Evolutionary conservation across 2,797 vertebrate species (phyloP), one percentile per base, ranked within the genome.

Genomic region (Labroides dimidiatus): DNA sequence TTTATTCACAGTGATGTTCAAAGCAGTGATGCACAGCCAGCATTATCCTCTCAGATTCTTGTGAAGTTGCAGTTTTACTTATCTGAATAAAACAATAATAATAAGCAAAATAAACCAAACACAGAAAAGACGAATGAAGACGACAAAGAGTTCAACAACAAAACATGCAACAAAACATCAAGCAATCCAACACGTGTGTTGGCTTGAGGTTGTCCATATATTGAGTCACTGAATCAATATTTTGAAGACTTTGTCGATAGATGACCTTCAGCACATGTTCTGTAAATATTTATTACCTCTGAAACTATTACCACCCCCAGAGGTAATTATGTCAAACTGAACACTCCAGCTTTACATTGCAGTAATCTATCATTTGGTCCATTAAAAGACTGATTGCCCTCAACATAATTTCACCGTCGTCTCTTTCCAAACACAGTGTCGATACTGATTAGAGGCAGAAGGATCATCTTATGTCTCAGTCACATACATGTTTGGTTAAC

Each of bases 391-490:
- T 68, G 55, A 84, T 80, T 84, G 62, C 55, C 59, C 61, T 74
- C 15, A 57, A 72, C 27, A 56, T 75, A 30, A 82, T 85, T 77
- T 72, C 71, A 69, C 70, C 59, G 58, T 56, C 11, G 21, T 61
- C 42, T 65, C 68, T 72, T 47, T 63, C n/a, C n/a, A n/a, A n/a
- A n/a, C n/a, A n/a, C n/a, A n/a, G 16, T 66, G 77, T 63, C 79
- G 64, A 64, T 77, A 76, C 43, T 72, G 80, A 86, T 82, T 78
- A 85, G 53, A 83, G 53, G 77, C 56, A 36, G 83, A 80, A 52
- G 45, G 27, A 41, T 52, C 39, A 9, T 47, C 72, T 86, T 67
- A 72, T 83, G 78, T 84, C 78, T 81, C 68, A 84, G 85, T 87
- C 60, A 78, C 77, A 67, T 51, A 15, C 21, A 64, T 33, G 30